Evolutionary conservation across 2,888 invertebrate genomes (phyloP).

Genomic region (Encarsia formosa): DNA sequence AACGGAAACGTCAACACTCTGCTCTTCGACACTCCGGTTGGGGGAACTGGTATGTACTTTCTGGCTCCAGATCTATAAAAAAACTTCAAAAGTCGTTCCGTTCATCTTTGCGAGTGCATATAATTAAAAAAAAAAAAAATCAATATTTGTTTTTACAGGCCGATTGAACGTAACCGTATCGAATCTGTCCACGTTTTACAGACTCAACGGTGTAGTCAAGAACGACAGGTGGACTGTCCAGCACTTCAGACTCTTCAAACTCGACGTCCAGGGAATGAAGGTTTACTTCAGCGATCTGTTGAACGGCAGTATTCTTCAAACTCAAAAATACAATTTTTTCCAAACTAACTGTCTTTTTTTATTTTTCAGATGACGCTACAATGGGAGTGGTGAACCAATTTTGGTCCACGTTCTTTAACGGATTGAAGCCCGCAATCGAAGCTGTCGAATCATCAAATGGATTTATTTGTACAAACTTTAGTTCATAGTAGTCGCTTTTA

Average conservation of each 20-base stretch:
- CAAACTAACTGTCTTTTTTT: too few relatives aligned
- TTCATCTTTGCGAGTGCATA: too few relatives aligned
- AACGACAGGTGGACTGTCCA: constrained; percentile 45
- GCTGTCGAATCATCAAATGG: too few relatives aligned
- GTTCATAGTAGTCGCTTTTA: too few relatives aligned
- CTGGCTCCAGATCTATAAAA: too few relatives aligned
- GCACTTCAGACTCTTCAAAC: constrained; percentile 59
- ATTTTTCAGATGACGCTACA: constrained; percentile 56
- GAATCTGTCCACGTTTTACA: constrained; percentile 35
- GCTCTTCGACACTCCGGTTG: constrained; percentile 58
- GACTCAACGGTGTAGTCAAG: constrained; percentile 37
- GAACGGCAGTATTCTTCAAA: constrained; percentile 60
- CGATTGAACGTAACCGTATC: constrained; percentile 42
- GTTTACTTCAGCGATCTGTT: constrained; percentile 59
- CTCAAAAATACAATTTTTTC: too few relatives aligned
- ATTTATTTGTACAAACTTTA: too few relatives aligned
- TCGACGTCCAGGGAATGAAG: constrained; percentile 62
- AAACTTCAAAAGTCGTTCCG: too few relatives aligned
- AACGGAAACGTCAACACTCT: constrained; percentile 63
- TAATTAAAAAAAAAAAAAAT: too few relatives aligned
- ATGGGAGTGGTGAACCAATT: constrained; percentile 57
- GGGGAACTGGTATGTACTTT: constrained; percentile 59
- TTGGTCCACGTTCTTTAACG: constrained; percentile 59
- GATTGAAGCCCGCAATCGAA: constrained; percentile 57
- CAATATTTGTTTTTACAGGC: too few relatives aligned